A percentile compares a stretch with the other conserved stretches of the same genome.
phyloP scores from a whole-genome alignment of 2,888 invertebrate genomes.

The Bombyx huttoni region DNA sequence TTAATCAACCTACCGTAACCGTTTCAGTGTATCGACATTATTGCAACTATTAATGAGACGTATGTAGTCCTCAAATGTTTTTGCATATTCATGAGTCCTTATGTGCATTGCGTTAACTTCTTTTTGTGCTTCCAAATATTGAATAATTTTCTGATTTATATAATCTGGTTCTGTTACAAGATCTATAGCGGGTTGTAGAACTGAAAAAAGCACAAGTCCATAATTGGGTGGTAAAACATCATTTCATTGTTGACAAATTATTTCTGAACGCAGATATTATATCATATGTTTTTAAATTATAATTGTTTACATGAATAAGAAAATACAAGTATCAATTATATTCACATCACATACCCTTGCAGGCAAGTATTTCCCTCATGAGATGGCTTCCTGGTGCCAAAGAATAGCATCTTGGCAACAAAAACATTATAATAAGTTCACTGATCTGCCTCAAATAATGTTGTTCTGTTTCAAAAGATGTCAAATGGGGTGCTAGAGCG shows the following conservation, averaged over 20 bases:
- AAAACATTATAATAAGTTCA: slow-evolving; percentile 84
- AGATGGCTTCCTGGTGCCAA: slow-evolving; percentile 84
- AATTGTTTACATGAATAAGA: not conserved
- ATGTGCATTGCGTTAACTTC: slow-evolving; percentile 83
- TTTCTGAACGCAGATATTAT: not conserved
- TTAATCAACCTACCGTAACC: slow-evolving; percentile 75
- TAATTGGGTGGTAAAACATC: not conserved
- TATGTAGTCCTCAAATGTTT: slow-evolving; percentile 91
- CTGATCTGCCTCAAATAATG: slow-evolving; percentile 86
- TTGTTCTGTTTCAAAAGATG: slow-evolving; percentile 80
- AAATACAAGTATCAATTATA: too few species aligned
- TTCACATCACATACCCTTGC: slow-evolving; percentile 82
- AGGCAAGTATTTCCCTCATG: slow-evolving; percentile 86
- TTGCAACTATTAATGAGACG: slow-evolving; percentile 85
- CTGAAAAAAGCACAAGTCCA: slow-evolving; percentile 48
- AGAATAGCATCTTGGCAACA: slow-evolving; percentile 87
- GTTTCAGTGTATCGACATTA: slow-evolving; percentile 86
- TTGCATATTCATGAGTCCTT: slow-evolving; percentile 88
- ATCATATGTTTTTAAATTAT: not conserved
- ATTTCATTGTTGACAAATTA: not conserved
- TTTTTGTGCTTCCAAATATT: slow-evolving; percentile 86
- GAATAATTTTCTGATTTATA: slow-evolving; percentile 88
- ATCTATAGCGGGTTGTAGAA: slow-evolving; percentile 87
- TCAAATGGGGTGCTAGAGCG: slow-evolving; percentile 81
- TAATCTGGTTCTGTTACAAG: slow-evolving; percentile 91